phyloP scores from a whole-genome alignment of 2,888 invertebrate genomes.

The Lasioglossum figueresi region DNA sequence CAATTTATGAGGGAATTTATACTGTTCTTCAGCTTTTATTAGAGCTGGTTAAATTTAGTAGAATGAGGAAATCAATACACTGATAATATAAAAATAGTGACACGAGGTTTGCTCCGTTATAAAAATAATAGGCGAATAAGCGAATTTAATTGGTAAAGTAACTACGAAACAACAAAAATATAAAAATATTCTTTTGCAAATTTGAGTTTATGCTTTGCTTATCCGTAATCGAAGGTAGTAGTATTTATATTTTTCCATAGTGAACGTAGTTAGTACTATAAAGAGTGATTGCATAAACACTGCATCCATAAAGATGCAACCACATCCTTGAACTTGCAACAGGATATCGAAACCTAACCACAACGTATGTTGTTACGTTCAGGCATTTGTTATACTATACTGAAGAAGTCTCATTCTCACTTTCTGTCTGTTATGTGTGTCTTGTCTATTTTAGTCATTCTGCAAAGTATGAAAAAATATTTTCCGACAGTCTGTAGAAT shows the following conservation, averaged over 20 bases:
- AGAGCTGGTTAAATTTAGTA: neutral
- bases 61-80: neutral
- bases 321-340: slow-evolving; percentile 75
- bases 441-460: neutral
- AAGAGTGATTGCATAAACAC: slow-evolving; percentile 31
- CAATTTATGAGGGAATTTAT: neutral
- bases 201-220: neutral
- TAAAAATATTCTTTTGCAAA: neutral
- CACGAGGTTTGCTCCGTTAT: neutral
- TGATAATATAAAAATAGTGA: neutral
- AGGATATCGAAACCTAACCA: slow-evolving; percentile 70
- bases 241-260: neutral
- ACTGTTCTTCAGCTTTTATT: neutral
- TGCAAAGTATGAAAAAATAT: neutral
- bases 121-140: neutral
- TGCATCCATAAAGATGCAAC: slow-evolving; percentile 28
- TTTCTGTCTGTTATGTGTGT: slow-evolving; percentile 10
- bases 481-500: neutral
- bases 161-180: neutral
- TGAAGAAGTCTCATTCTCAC: slow-evolving; percentile 25
- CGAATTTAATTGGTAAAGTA: neutral
- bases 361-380: slow-evolving; percentile 44
- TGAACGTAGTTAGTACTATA: neutral
- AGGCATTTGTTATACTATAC: slow-evolving; percentile 32
- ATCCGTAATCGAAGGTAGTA: neutral